Base-by-base conservation (phyloP, 1,140 invertebrate species). In the Pseudomyrmex flavicornis region DNA sequence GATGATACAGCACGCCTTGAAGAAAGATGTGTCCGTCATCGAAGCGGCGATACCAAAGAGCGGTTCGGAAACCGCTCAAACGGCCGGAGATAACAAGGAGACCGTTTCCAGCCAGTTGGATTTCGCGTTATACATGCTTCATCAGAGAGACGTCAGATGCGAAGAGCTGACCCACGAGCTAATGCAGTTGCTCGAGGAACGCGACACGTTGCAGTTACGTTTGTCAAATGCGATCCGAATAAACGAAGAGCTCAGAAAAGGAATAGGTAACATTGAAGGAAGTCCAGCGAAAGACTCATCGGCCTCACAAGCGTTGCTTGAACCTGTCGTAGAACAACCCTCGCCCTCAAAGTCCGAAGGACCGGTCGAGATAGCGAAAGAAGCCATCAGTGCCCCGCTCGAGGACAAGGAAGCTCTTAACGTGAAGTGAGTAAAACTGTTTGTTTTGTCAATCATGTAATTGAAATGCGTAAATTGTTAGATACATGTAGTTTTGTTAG, bases 101-200 rank as follows among this genome's bases (percentile, higher is more conserved):
- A 65, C 35, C 0, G 9, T 44, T 12, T 91, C 92, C 17, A 90
- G 85, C 2, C 97, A 98, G 91, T 93, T 98, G 61, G 97, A 98
- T 92, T 94, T 98, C 75, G 97, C 97, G 0, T 91, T 98, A 8
- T 97, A 98, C 90, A 97, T 97, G 95, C 94, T 98, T 26, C 97
- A 98, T 93, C 97, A 98, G 87, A 95, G 97, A 86, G 98, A 98
- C 86, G 96, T 98, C 22, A 95, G 97, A 12, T 98, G 97, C 93
- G 98, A 99, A 90, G 98, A 98, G 93, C 95, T 99, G 61, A 98
- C 98, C 0, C 95, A 97, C 84, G 97, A 98, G 93, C 93, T 98
- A 48, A 97, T 97, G 90, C 96, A 97, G 92, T 92, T 98, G 20
- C 93, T 98, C 26, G 97, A 98, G 92, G 98, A 98, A 92, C 95